Evolutionary conservation across 2,888 invertebrate genomes (phyloP).

Genomic region (Chymomyza caudatula): DNA sequence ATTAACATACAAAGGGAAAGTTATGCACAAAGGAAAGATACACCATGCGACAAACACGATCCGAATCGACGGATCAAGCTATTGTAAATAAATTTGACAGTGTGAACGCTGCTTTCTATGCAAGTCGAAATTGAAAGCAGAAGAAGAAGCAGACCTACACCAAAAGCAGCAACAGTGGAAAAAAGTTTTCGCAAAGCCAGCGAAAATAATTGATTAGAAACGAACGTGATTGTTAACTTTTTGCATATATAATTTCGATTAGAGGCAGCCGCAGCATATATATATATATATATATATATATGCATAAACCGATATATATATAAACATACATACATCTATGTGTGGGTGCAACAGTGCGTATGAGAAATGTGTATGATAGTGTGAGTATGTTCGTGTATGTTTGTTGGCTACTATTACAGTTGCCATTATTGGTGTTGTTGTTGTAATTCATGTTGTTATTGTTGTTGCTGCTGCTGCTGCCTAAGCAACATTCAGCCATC

Average conservation of each 20-base stretch:
- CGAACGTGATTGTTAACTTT: constrained; percentile 71
- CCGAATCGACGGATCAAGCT: too few species aligned
- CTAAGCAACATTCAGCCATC: constrained; percentile 31
- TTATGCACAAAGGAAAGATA: too few species aligned
- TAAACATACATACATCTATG: neutral
- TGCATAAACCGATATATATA: constrained; percentile 15
- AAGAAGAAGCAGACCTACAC: neutral
- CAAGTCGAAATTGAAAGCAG: constrained; percentile 4
- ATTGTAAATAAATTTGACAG: neutral
- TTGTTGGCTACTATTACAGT: neutral
- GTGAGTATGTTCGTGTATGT: constrained; percentile 12
- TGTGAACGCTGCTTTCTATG: neutral
- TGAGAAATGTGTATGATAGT: constrained; percentile 49
- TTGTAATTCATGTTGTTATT: neutral
- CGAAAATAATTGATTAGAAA: constrained; percentile 67
- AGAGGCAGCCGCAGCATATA: constrained; percentile 14
- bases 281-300: constrained; percentile 1
- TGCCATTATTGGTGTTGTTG: constrained; percentile 21
- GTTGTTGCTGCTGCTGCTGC: constrained; percentile 2
- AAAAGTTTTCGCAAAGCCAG: constrained; percentile 40
- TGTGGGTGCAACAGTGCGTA: constrained; percentile 62
- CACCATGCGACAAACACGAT: too few species aligned
- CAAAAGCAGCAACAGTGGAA: constrained; percentile 12
- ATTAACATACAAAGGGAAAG: too few species aligned
- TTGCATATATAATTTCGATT: constrained; percentile 67